Conservation (phyloP, 1,140 invertebrate species). For the Drosophila pandora region DNA sequence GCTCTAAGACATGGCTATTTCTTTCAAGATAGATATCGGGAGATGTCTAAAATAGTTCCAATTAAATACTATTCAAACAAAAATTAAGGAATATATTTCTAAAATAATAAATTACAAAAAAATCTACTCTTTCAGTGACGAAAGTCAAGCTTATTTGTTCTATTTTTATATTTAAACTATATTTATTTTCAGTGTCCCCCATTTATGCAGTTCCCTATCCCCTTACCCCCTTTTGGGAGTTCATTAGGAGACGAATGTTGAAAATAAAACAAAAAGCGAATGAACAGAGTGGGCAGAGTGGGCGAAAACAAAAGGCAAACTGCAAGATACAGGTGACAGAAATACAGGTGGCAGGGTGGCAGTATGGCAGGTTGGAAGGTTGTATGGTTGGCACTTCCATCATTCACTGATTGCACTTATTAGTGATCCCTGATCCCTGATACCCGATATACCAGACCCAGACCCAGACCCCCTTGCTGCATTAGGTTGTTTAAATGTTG, state of each 20-base stretch:
- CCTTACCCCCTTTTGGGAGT: constrained; percentile 34
- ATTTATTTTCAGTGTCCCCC: not conserved
- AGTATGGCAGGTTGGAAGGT: not conserved
- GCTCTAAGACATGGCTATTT: not conserved
- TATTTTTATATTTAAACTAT: not conserved
- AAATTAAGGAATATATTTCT: not conserved
- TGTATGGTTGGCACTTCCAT: not conserved
- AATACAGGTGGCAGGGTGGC: not conserved
- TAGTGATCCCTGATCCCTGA: constrained; percentile 52
- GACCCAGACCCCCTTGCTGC: constrained; percentile 2
- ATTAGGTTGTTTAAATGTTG: constrained; percentile 76
- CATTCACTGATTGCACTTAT: constrained; percentile 75
- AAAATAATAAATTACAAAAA: not conserved
- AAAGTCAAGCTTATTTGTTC: too few relatives aligned
- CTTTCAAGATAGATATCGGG: not conserved
- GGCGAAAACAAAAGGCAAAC: constrained; percentile 50
- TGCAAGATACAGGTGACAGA: constrained; percentile 27
- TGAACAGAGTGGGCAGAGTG: constrained; percentile 5
- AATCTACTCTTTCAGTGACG: too few relatives aligned
- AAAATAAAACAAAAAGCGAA: constrained; percentile 60
- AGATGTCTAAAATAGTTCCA: not conserved
- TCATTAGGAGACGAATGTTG: constrained; percentile 75
- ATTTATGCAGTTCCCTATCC: not conserved
- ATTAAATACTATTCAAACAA: not conserved
- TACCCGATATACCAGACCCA: not conserved